Evolutionary conservation across 2,797 vertebrate genomes (phyloP).

Genomic region (Danio jaintianensis): DNA sequence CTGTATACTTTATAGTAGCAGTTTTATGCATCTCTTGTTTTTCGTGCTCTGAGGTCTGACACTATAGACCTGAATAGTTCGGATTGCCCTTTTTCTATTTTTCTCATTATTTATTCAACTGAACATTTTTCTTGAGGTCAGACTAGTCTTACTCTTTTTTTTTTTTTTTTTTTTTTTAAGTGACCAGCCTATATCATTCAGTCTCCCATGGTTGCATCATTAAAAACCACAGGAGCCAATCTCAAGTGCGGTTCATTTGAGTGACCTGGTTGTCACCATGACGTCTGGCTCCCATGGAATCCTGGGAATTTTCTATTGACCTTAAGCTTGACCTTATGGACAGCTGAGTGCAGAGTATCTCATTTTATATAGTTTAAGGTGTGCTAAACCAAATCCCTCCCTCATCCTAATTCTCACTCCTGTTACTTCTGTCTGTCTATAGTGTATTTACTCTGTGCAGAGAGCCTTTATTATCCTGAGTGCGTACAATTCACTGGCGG

Average conservation of each 20-base stretch:
- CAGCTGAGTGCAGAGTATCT: constrained; percentile 32
- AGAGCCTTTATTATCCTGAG: constrained; percentile 33
- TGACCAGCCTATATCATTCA: constrained; percentile 37
- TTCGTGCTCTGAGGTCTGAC: background rate
- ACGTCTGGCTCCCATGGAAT: constrained; percentile 42
- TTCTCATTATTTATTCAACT: background rate
- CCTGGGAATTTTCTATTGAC: constrained; percentile 50
- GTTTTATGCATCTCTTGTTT: background rate
- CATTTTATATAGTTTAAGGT: constrained; percentile 22
- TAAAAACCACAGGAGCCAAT: constrained; percentile 68
- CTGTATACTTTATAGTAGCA: background rate
- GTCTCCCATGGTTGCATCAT: constrained; percentile 66
- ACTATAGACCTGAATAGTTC: background rate
- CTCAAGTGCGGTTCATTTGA: constrained; percentile 38
- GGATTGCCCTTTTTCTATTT: background rate
- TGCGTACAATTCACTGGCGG: constrained; percentile 40
- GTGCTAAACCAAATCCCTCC: constrained; percentile 25
- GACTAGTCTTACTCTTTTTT: background rate
- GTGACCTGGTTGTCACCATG: constrained; percentile 47
- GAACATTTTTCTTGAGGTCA: constrained; percentile 31
- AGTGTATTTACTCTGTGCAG: constrained; percentile 30
- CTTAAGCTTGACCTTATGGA: constrained; percentile 34
- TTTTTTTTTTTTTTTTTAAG: too few relatives aligned
- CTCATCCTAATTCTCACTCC: background rate
- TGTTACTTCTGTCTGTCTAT: constrained; percentile 2